Evolutionary conservation across 2,888 invertebrate species (phyloP).

Genomic region (Saturnia pavonia): DNA sequence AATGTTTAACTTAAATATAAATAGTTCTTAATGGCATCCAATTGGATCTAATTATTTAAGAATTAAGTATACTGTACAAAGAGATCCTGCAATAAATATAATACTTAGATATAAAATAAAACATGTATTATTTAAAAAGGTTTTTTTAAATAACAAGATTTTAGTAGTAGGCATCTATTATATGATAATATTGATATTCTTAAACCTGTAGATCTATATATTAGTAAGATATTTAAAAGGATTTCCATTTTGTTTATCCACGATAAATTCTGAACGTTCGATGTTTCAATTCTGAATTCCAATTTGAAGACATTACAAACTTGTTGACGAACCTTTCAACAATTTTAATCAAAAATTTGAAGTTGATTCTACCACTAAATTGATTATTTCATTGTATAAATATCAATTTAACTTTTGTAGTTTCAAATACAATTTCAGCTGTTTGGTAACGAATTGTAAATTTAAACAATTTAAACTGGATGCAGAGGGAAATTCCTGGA

Average conservation of each 20-base stretch:
- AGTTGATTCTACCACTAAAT: constrained; percentile 3
- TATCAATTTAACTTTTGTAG: constrained; percentile 1
- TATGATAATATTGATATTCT: too few relatives aligned
- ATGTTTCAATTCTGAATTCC: neutral
- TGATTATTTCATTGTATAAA: constrained; percentile 13
- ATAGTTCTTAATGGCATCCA: too few relatives aligned
- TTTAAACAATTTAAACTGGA: neutral
- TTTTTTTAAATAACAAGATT: too few relatives aligned
- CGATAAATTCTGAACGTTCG: neutral
- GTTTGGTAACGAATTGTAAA: neutral
- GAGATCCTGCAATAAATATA: too few relatives aligned
- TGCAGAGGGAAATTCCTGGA: neutral
- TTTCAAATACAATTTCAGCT: neutral
- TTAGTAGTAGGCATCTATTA: too few relatives aligned
- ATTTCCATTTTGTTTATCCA: neutral
- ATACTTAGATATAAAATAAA: too few relatives aligned
- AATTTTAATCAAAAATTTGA: constrained; percentile 9
- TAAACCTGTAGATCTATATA: neutral
- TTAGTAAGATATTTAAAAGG: neutral
- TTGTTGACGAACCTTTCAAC: constrained; percentile 1
- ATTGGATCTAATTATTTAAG: too few relatives aligned
- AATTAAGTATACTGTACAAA: too few relatives aligned
- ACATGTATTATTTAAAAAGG: too few relatives aligned
- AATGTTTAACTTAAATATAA: too few relatives aligned
- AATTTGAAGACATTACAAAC: constrained; percentile 11